A percentile compares a stretch with the other conserved stretches of the same genome.
These are phyloP conservation scores for Cyclura pinguis DNA, from an alignment of 2,797 vertebrate species.

Conservation along the genomic window DNA sequence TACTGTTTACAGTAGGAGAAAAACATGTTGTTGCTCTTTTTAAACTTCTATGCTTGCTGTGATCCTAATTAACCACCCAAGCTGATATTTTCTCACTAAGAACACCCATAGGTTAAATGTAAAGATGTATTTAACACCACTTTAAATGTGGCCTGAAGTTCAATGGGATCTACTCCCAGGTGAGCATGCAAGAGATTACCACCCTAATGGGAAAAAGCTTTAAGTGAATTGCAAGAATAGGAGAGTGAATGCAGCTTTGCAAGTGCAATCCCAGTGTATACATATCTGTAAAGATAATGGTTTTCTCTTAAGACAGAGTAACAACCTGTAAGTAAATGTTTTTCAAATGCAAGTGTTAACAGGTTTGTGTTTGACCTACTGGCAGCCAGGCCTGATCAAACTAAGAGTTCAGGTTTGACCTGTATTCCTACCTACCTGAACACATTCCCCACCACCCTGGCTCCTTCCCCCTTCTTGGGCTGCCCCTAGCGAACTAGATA, in stretches of 20 bases:
- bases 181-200: neutral
- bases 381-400: conserved; percentile 2
- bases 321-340: neutral
- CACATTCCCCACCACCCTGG: neutral
- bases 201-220: neutral
- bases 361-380: neutral
- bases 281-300: neutral
- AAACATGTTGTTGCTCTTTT: neutral
- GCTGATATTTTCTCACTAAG: neutral
- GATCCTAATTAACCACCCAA: neutral
- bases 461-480: neutral
- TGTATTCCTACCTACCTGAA: neutral
- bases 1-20: neutral
- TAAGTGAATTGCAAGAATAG: neutral
- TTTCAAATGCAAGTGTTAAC: conserved; percentile 5
- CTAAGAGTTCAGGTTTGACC: neutral
- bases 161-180: neutral
- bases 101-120: neutral
- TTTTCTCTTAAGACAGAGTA: neutral
- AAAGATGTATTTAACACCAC: neutral
- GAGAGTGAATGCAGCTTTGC: neutral
- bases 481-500: neutral
- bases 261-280: neutral
- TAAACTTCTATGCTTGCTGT: too few relatives aligned
- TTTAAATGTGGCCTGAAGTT: neutral